Evolutionary conservation across 2,888 invertebrate species (phyloP).

Genomic region (Patella caerulea): DNA sequence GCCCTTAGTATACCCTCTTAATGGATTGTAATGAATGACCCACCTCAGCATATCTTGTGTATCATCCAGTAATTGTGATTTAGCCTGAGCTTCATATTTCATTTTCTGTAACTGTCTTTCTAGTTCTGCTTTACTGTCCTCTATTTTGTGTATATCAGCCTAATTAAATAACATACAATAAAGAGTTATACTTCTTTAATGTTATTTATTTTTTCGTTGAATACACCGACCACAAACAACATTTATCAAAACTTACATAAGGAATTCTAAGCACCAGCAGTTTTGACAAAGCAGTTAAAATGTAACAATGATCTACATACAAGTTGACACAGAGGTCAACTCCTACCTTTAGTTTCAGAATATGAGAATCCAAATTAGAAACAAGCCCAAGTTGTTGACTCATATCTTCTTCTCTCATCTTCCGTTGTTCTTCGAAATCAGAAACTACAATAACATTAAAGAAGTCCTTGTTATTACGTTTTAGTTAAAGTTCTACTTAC

Average conservation of each 20-base stretch:
- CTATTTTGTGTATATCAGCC: slow-evolving; percentile 45
- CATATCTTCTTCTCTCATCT: slow-evolving; percentile 53
- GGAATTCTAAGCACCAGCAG: background rate
- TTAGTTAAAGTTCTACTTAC: no score
- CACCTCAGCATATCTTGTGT: slow-evolving; percentile 56
- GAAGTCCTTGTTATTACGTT: no score
- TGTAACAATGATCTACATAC: no score
- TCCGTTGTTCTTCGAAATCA: slow-evolving; percentile 58
- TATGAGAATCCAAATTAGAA: slow-evolving; percentile 53
- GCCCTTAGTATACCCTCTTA: no score
- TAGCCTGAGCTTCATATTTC: slow-evolving; percentile 53
- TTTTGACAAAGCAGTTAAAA: no score
- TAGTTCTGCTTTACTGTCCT: slow-evolving; percentile 40
- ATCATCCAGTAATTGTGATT: slow-evolving; percentile 57
- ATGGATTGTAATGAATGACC: background rate
- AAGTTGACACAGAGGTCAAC: no score
- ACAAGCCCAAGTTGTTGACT: slow-evolving; percentile 52
- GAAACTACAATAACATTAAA: slow-evolving; percentile 40
- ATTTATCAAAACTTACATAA: background rate
- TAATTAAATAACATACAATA: slow-evolving; percentile 22
- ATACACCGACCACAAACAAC: background rate
- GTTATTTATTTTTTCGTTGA: background rate
- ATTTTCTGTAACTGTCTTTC: slow-evolving; percentile 49
- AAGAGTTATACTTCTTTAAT: background rate
- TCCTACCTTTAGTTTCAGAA: slow-evolving; percentile 53